Conservation (phyloP, 1,140 invertebrate genomes). For the Drosophila azteca region DNA sequence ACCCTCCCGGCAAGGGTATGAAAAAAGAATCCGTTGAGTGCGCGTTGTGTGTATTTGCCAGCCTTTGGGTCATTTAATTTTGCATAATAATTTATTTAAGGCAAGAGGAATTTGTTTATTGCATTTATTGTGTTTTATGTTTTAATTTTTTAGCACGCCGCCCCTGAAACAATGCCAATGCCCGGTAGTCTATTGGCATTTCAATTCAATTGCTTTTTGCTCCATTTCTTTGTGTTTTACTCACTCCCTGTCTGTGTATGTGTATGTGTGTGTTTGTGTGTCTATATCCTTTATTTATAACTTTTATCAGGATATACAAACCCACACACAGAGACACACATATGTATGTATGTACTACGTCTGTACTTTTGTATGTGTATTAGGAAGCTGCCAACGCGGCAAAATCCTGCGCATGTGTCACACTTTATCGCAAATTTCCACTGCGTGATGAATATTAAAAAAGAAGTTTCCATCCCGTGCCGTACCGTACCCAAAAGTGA, state of each 20-base stretch:
- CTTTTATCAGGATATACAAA: slow-evolving; percentile 58
- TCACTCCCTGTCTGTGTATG: slow-evolving; percentile 4
- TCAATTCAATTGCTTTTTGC: slow-evolving; percentile 76
- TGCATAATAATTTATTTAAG: slow-evolving; percentile 82
- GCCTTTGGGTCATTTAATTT: slow-evolving; percentile 81
- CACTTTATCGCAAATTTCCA: slow-evolving; percentile 68
- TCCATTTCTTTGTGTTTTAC: slow-evolving; percentile 55
- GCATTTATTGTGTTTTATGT: slow-evolving; percentile 65
- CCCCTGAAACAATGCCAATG: slow-evolving; percentile 62
- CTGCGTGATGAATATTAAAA: slow-evolving; percentile 72
- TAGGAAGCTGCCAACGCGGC: slow-evolving; percentile 65
- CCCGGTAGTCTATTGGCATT: slow-evolving; percentile 75
- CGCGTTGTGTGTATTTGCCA: slow-evolving; percentile 32
- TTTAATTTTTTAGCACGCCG: slow-evolving; percentile 71
- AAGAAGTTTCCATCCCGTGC: slow-evolving; percentile 59
- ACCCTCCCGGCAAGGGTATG: not conserved
- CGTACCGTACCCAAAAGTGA: slow-evolving; percentile 39
- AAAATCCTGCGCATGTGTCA: slow-evolving; percentile 78
- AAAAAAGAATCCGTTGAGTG: slow-evolving; percentile 18
- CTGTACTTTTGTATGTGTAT: slow-evolving; percentile 12
- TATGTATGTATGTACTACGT: slow-evolving; percentile 16
- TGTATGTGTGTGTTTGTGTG: slow-evolving; percentile 17
- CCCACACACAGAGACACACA: slow-evolving; percentile 19
- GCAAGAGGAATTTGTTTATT: slow-evolving; percentile 62
- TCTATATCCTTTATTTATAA: slow-evolving; percentile 73